A percentile compares a stretch with the other conserved stretches of the same genome.
These are phyloP conservation scores for Cyphomyrmex costatus DNA, from an alignment of 1,140 invertebrate genomes.

Conservation along the genomic window DNA sequence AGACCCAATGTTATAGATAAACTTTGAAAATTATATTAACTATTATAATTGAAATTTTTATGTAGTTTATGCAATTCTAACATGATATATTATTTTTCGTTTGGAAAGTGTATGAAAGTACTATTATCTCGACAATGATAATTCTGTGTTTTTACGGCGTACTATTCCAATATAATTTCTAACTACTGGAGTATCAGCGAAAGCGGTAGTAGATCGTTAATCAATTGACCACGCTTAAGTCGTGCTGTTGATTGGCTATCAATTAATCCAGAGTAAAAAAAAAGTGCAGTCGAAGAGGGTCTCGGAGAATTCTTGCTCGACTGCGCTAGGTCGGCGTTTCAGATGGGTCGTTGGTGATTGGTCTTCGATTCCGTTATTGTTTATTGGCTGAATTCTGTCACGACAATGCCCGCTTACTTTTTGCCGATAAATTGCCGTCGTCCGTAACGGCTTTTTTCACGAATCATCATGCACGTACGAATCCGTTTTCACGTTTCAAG, in stretches of 20 bases:
- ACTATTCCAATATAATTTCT: background rate
- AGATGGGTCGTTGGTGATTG: slow-evolving; percentile 26
- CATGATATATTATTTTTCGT: background rate
- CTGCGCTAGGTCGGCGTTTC: slow-evolving; percentile 42
- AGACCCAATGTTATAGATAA: no score
- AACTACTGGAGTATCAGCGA: slow-evolving; percentile 42
- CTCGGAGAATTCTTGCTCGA: slow-evolving; percentile 48
- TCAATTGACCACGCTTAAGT: slow-evolving; percentile 73
- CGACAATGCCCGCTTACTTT: slow-evolving; percentile 47
- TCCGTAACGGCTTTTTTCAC: slow-evolving; percentile 63
- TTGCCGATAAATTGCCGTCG: slow-evolving; percentile 36
- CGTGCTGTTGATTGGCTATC: slow-evolving; percentile 74
- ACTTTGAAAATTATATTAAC: background rate
- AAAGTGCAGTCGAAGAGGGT: slow-evolving; percentile 31
- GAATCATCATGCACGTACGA: slow-evolving; percentile 58
- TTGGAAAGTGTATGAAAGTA: slow-evolving; percentile 24
- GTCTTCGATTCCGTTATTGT: slow-evolving; percentile 61
- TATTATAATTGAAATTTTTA: background rate
- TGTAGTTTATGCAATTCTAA: background rate
- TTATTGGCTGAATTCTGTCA: slow-evolving; percentile 59
- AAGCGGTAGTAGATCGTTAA: slow-evolving; percentile 74
- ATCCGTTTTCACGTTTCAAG: slow-evolving; percentile 60
- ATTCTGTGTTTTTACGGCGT: background rate
- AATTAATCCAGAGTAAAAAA: slow-evolving; percentile 72
- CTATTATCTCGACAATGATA: background rate